These are phyloP conservation scores for Drosophila melanica DNA, from an alignment of 1,140 invertebrate genomes.

Conservation along the genomic window DNA sequence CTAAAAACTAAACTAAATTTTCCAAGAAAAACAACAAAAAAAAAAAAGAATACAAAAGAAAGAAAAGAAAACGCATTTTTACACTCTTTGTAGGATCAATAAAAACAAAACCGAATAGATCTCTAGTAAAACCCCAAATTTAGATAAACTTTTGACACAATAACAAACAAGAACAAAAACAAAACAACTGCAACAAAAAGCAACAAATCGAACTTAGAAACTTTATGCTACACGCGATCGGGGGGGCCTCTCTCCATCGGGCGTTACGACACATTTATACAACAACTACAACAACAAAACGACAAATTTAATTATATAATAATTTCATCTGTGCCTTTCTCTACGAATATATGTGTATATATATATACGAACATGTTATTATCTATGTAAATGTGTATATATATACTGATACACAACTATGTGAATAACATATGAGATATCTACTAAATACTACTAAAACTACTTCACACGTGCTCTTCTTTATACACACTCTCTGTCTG, in stretches of 20 bases:
- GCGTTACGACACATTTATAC: slow-evolving; percentile 11
- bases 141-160: slow-evolving; percentile 69
- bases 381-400: slow-evolving; percentile 36
- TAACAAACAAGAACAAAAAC: slow-evolving; percentile 1
- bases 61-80: slow-evolving; percentile 55
- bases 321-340: slow-evolving; percentile 82
- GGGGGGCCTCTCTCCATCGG: slow-evolving; percentile 14
- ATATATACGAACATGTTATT: slow-evolving; percentile 26
- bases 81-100: slow-evolving; percentile 71
- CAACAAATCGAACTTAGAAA: slow-evolving; percentile 68
- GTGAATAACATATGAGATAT: slow-evolving; percentile 28
- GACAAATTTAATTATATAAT: slow-evolving; percentile 71
- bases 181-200: slow-evolving; percentile 22
- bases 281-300: slow-evolving; percentile 32
- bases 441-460: slow-evolving; percentile 23
- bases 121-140: slow-evolving; percentile 44
- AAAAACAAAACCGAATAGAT: slow-evolving; percentile 9
- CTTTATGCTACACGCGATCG: slow-evolving; percentile 30
- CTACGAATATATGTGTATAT: slow-evolving; percentile 63
- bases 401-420: slow-evolving; percentile 30
- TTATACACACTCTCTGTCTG: slow-evolving; percentile 27
- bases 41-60: neutral
- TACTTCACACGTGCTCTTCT: slow-evolving; percentile 51
- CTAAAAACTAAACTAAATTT: slow-evolving; percentile 43
- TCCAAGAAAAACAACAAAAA: slow-evolving; percentile 11